A percentile compares a stretch with the other conserved stretches of the same genome.
phyloP scores from a whole-genome alignment of 2,797 vertebrate species.

The Rhabdomys pumilio region DNA sequence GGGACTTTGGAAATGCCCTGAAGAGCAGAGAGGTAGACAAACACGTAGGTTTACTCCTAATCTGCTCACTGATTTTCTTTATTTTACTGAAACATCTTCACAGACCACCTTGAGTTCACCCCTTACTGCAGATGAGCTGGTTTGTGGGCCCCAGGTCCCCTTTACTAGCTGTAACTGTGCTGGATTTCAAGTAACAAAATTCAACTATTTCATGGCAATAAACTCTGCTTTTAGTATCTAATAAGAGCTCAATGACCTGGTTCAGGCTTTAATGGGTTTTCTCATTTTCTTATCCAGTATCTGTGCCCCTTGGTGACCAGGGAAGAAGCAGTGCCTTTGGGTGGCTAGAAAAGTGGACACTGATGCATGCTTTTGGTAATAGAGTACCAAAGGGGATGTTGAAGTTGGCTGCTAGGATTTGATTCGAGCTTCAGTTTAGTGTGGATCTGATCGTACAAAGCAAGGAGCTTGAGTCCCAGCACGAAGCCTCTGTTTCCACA shows the following conservation, averaged over 20 bases:
- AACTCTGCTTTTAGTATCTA: not conserved
- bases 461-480: not conserved
- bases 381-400: not conserved
- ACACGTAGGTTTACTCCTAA: not conserved
- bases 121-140: not conserved
- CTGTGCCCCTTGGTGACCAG: not conserved
- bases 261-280: not conserved
- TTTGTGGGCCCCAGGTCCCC: not conserved
- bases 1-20: not conserved
- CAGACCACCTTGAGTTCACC: not conserved
- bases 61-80: conserved; percentile 23
- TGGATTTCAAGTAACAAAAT: conserved; percentile 46
- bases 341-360: not conserved
- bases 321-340: not conserved
- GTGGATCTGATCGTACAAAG: not conserved
- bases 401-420: not conserved
- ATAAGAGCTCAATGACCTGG: not conserved
- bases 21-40: not conserved
- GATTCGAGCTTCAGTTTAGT: not conserved
- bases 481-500: not conserved
- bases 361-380: not conserved
- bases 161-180: conserved; percentile 19
- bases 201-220: conserved; percentile 18
- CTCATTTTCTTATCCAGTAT: not conserved
- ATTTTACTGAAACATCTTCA: not conserved